A percentile compares a stretch with the other conserved stretches of the same genome.
Conservation (phyloP, 2,797 vertebrate genomes). For the Bradypus variegatus region DNA sequence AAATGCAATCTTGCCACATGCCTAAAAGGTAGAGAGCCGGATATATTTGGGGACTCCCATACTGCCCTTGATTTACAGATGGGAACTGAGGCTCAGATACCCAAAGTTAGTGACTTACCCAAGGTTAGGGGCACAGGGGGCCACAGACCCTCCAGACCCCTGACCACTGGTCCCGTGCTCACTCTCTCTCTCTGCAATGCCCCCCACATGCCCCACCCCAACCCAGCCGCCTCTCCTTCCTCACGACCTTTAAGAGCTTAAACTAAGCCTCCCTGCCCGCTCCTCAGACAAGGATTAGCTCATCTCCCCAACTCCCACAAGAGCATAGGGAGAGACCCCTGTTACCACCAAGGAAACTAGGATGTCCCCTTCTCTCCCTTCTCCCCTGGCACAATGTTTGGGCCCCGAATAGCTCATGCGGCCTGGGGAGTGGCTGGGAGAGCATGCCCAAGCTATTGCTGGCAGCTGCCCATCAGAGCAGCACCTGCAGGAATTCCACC, state of each 20-base stretch:
- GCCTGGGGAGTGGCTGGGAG: neutral
- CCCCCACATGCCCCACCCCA: accelerated
- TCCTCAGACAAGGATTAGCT: neutral
- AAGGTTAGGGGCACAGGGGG: neutral
- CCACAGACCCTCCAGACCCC: neutral
- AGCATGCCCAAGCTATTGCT: neutral
- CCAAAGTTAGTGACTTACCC: neutral
- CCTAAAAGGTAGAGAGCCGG: neutral
- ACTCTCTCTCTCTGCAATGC: neutral
- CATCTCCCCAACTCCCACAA: neutral
- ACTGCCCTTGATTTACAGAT: neutral
- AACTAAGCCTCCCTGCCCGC: conserved; percentile 4
- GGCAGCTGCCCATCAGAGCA: neutral
- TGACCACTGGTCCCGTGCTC: neutral
- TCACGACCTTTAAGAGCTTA: conserved; percentile 6
- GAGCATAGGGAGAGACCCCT: neutral
- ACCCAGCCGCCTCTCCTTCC: neutral
- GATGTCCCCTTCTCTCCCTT: neutral
- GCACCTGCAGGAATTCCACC: neutral
- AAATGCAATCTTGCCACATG: neutral
- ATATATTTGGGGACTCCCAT: neutral
- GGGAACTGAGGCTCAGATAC: neutral
- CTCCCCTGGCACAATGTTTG: neutral
- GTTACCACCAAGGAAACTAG: neutral
- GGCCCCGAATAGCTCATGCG: neutral